Evolutionary conservation across 2,113 vertebrate species (phyloP), one percentile per base, ranked within the genome.

Genomic region (Rhinoderma darwinii): DNA sequence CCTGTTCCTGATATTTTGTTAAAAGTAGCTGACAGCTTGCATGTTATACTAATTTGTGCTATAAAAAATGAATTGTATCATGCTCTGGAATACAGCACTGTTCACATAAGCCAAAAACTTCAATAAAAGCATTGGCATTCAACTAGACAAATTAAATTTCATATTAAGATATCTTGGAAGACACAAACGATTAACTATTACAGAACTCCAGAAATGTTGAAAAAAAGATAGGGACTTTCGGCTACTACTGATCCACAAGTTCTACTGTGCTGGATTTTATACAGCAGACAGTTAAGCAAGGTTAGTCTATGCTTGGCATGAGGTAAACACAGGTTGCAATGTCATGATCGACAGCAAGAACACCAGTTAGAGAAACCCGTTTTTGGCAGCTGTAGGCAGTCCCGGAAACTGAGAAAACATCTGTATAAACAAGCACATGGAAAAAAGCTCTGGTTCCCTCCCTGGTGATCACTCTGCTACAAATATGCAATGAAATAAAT

Each of bases 361-460:
- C 73, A 43, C 25, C 51, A 75, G 51, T 82, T 75, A 73, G 20
- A 74, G 35, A 82, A 70, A 44, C 85, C 27, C 66, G 66, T 27
- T 73, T 77, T 87, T 87, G 79, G 79, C 86, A 87, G 37, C 27
- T 35, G 25, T 27, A 51, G 11, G 39, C 59, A 75, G 37, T 63
- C 56, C 79, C 70, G 79, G 86, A 87, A 82, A 87, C 37, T 9
- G 3, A 63, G 50, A 87, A 82, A 87, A 61, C 70, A 87, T 87
- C 86, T 87, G 86, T 87, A 87, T 66, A 82, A 87, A 87, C 86
- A 87, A 72, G 41, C 22, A 63, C 18, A 87, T 82, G 86, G 86
- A 87, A 86, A 75, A 75, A 32, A 51, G 70, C 27, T 27, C 41
- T 44, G 44, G 66, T 61, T 75, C 27, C 78, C 79, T 47, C 86